Evolutionary conservation across 2,888 invertebrate genomes (phyloP), one percentile per base, ranked within the genome.

Genomic region (Cordilura impudica): DNA sequence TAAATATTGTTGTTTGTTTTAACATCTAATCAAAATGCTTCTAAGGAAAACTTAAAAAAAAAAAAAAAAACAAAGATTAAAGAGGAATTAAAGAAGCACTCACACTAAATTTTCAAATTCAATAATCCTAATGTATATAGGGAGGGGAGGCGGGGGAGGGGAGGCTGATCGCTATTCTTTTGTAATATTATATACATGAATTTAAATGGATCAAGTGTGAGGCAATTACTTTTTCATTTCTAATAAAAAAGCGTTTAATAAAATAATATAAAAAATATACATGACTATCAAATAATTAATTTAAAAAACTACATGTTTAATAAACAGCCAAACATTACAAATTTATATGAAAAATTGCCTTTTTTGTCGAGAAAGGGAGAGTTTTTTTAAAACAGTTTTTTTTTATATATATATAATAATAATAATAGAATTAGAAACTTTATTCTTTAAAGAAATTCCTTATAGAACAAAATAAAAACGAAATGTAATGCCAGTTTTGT

Each of bases 261-360:
- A n/a, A 58, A 54, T 67, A 45, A 39, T 66, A 45, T 29, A 61
- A 16, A 43, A 60, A 31, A 45, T 63, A 54, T 67, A 61, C 61
- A 69, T 69, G 67, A 75, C 74, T 75, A 75, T 74, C 67, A 67
- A 66, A 45, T 49, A 63, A 81, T 71, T 29, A 72, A 72, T 49
- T 35, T 51, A 75, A 70, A 78, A 78, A 66, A 56, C 67, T 71
- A 78, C 65, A 71, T 71, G 53, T 67, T 73, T 78, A n/a, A n/a
- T n/a, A 75, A 72, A 81, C 78, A 78, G 75, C 71, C 78, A 78
- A 81, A 81, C 71, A 67, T 81, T 78, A 81, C 78, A 81, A 65
- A 71, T 71, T 53, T 78, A 70, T 77, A 70, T 77, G 53, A 70
- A 70, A 80, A 81, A 74, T 81, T 81, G 77, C 77, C 67, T 75